These are phyloP conservation scores for cattle (Bos taurus) DNA, from an alignment of 2,113 vertebrate genomes.

Conservation along the genomic window ARS-UCD2.0 NC_037330.1:12379001-12379500, in stretches of 20 bases:
- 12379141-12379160: not conserved
- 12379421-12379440: too few species aligned
- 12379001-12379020: not conserved
- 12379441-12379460: not conserved
- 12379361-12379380: not conserved
- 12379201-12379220: not conserved
- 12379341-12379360: not conserved
- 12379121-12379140: not conserved
- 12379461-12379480: not conserved
- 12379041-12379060: not conserved
- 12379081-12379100: not conserved
- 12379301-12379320: not conserved
- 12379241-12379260: not conserved
- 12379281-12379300: not conserved
- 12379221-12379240: not conserved
- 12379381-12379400: not conserved
- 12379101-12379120: not conserved
- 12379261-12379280: not conserved
- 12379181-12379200: not conserved
- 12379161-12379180: not conserved
- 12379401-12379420: not conserved
- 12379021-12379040: not conserved
- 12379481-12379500: not conserved
- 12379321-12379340: not conserved
- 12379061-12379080: not conserved